Evolutionary conservation across 2,888 invertebrate species (phyloP).

Genomic region (Drosophila greeni): DNA sequence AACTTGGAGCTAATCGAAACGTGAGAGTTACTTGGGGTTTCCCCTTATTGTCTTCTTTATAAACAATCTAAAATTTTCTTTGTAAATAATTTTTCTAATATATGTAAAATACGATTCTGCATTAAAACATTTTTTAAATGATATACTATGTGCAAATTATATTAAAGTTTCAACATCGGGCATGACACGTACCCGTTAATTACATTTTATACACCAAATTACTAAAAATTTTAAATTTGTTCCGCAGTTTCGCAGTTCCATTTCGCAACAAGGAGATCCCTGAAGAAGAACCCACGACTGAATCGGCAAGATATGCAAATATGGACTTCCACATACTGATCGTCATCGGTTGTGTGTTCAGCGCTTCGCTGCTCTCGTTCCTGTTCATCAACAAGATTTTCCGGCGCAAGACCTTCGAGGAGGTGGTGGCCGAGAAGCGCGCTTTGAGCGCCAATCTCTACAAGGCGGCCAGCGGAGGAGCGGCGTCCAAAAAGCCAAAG

Average conservation of each 20-base stretch:
- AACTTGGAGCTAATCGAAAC: neutral
- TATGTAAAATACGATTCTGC: neutral
- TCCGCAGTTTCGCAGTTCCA: conserved; percentile 25
- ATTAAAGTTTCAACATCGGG: neutral
- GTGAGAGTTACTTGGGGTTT: neutral
- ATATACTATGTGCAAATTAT: neutral
- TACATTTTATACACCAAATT: neutral
- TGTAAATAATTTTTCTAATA: neutral
- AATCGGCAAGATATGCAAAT: conserved; percentile 75
- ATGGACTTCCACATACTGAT: conserved; percentile 79
- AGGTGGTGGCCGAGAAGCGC: conserved; percentile 78
- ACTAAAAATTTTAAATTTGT: neutral
- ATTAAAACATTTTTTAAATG: neutral
- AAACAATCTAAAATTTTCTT: neutral
- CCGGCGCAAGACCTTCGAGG: conserved; percentile 78
- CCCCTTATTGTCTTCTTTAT: neutral
- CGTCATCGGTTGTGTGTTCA: conserved; percentile 78
- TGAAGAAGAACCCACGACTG: conserved; percentile 32
- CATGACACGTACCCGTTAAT: neutral
- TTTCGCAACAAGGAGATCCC: conserved; percentile 21
- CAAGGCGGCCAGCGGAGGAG: conserved; percentile 64
- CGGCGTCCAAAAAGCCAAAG: conserved; percentile 69
- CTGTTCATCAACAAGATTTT: conserved; percentile 78
- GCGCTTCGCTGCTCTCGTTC: conserved; percentile 77
- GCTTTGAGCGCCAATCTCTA: conserved; percentile 78